Conservation (phyloP, 2,797 vertebrate genomes). For the Lepilemur ruficaudatus region DNA sequence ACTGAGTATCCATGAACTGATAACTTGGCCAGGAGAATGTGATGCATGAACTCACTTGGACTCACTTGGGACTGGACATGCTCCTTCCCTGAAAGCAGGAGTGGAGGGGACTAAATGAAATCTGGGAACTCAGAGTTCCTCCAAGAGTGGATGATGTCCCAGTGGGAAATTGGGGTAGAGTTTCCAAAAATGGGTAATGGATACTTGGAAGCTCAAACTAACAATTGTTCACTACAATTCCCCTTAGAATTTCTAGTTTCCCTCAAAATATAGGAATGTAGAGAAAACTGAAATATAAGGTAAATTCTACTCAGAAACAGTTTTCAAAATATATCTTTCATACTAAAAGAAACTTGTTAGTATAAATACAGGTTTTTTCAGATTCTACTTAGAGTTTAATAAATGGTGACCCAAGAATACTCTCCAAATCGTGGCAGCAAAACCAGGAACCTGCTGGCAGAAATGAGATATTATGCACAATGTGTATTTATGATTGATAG, state of each 20-base stretch:
- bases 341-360: neutral
- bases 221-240: neutral
- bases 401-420: neutral
- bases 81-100: neutral
- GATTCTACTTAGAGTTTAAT: neutral
- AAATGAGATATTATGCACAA: neutral
- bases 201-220: neutral
- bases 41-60: neutral
- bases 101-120: neutral
- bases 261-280: neutral
- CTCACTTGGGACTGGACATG: neutral
- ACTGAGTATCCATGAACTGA: neutral
- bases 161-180: neutral
- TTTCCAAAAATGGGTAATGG: neutral
- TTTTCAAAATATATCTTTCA: neutral
- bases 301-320: neutral
- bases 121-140: neutral
- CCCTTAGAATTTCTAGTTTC: neutral
- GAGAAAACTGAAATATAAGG: neutral
- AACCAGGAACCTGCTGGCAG: neutral
- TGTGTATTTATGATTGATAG: neutral
- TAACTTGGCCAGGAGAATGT: neutral
- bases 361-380: neutral
- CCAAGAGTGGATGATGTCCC: neutral
- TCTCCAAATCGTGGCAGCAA: neutral